Percentiles rank a stretch among this genome's conserved stretches.
Evolutionary conservation across 2,113 vertebrate genomes (phyloP).

Genomic region (Hypanus sabinus): DNA sequence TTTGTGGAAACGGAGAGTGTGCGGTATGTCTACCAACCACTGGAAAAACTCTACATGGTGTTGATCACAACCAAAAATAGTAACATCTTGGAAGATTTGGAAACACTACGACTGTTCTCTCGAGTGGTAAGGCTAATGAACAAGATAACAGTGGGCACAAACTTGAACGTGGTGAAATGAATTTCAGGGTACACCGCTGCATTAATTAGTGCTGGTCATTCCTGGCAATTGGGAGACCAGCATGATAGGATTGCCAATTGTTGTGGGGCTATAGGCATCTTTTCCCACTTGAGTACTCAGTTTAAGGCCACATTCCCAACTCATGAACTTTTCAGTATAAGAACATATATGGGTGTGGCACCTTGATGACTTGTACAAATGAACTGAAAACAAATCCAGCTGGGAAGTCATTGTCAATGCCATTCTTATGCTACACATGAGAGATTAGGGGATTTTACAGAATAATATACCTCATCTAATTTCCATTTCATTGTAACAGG

Average conservation of each 20-base stretch:
- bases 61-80: conserved; percentile 98
- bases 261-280: too few relatives aligned
- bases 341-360: too few relatives aligned
- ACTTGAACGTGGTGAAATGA: background rate
- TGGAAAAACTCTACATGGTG: conserved; percentile 97
- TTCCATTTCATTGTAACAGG: background rate
- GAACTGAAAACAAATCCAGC: background rate
- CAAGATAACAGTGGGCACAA: background rate
- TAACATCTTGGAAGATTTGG: conserved; percentile 96
- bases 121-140: conserved; percentile 72
- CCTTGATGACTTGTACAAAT: background rate
- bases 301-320: too few relatives aligned
- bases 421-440: background rate
- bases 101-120: conserved; percentile 92
- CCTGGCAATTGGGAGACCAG: too few relatives aligned
- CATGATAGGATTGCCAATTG: too few relatives aligned
- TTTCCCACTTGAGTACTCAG: too few relatives aligned
- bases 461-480: background rate
- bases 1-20: conserved; percentile 98
- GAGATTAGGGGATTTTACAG: background rate
- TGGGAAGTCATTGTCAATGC: background rate
- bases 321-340: too few relatives aligned
- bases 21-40: conserved; percentile 94
- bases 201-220: background rate
- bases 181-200: background rate